These are phyloP conservation scores for Mythimna lalbum DNA, from an alignment of 2,888 invertebrate species.

Conservation along the genomic window DNA sequence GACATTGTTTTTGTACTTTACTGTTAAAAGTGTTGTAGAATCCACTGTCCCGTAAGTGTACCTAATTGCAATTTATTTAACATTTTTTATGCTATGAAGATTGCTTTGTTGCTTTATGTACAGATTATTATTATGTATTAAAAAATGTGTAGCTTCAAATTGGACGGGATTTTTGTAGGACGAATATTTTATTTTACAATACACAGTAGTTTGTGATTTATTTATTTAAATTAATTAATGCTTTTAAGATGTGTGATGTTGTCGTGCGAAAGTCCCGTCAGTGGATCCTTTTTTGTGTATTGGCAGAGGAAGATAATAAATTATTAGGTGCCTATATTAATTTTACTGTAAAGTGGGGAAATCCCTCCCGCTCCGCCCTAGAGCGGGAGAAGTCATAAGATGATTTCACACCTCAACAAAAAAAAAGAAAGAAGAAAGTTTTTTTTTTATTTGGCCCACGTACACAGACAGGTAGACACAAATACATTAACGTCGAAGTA, in stretches of 20 bases:
- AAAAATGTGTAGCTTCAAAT: constrained; percentile 16
- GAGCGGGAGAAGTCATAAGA: no score
- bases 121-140: constrained; percentile 26
- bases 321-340: neutral
- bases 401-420: no score
- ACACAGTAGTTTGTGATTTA: neutral
- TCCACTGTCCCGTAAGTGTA: constrained; percentile 32
- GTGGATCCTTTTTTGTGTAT: constrained; percentile 20
- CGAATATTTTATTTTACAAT: constrained; percentile 18
- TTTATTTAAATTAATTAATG: neutral
- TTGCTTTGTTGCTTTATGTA: constrained; percentile 43
- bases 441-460: no score
- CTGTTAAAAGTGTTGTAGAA: constrained; percentile 16
- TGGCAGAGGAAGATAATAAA: neutral
- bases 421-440: no score
- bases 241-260: constrained; percentile 14
- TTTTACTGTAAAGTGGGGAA: neutral
- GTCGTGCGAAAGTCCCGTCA: constrained; percentile 51
- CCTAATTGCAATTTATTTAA: constrained; percentile 57
- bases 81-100: constrained; percentile 21
- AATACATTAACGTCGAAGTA: neutral
- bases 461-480: no score
- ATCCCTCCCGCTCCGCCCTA: no score
- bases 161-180: constrained; percentile 53
- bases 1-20: constrained; percentile 13